A percentile compares a stretch with the other conserved stretches of the same genome.
Evolutionary conservation across 2,888 invertebrate genomes (phyloP).

Genomic region (Meiosimyza platycephala): DNA sequence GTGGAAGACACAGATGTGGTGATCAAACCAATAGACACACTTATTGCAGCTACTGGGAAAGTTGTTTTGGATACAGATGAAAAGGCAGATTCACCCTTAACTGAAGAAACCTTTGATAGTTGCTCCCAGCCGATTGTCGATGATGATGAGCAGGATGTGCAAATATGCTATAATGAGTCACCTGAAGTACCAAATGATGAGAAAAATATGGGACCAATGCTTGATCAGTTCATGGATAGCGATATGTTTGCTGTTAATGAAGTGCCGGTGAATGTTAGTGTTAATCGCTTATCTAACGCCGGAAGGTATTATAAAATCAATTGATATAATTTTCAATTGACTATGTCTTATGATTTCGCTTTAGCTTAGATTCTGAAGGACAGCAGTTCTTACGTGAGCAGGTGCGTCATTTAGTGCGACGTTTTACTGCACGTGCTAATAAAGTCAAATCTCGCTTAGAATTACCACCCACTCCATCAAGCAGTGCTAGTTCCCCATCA

Average conservation of each 20-base stretch:
- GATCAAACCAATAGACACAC: conserved; percentile 14
- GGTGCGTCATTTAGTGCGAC: conserved; percentile 71
- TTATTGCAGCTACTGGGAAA: conserved; percentile 39
- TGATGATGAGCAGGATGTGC: conserved; percentile 63
- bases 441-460: conserved; percentile 72
- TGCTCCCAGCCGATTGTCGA: conserved; percentile 52
- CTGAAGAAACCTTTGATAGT: conserved; percentile 49
- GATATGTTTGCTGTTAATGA: conserved; percentile 56
- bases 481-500: conserved; percentile 69
- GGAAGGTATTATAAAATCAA: conserved; percentile 47
- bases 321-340: not conserved
- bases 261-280: conserved; percentile 44
- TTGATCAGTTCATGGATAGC: conserved; percentile 51
- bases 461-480: conserved; percentile 74
- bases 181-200: conserved; percentile 64
- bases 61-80: conserved; percentile 45
- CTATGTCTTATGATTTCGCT: conserved; percentile 14
- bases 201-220: conserved; percentile 53
- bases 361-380: conserved; percentile 62
- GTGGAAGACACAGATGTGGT: conserved; percentile 36
- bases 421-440: conserved; percentile 73
- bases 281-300: conserved; percentile 56
- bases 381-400: conserved; percentile 65
- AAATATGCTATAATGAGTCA: conserved; percentile 63
- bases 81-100: conserved; percentile 40